These are phyloP conservation scores for Lasioglossum malachurum DNA, from an alignment of 2,888 invertebrate genomes.

Conservation along the genomic window DNA sequence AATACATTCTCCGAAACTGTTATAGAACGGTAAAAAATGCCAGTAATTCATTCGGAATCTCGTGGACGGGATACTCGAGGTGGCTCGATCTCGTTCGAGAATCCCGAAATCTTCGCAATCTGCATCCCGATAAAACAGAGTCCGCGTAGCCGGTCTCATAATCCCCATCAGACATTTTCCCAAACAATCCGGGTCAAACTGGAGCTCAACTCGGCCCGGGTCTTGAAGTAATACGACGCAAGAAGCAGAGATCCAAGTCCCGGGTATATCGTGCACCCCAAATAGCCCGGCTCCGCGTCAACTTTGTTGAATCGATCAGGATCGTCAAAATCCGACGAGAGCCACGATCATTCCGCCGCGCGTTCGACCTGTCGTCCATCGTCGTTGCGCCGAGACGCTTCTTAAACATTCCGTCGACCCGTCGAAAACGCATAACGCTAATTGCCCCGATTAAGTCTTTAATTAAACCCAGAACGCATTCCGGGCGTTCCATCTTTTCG, in stretches of 20 bases:
- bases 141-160: not conserved
- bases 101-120: constrained; percentile 13
- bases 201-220: not conserved
- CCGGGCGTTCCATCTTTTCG: constrained; percentile 51
- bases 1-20: not conserved
- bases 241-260: constrained; percentile 13
- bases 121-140: not conserved
- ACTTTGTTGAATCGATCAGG: not conserved
- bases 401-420: constrained; percentile 40
- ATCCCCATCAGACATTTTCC: constrained; percentile 5
- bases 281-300: not conserved
- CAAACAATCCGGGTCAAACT: not conserved
- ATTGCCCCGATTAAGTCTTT: constrained; percentile 59
- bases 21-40: not conserved
- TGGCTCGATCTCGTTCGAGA: not conserved
- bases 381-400: not conserved
- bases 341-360: not conserved
- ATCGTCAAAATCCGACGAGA: not conserved
- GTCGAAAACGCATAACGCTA: constrained; percentile 59
- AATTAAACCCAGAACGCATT: constrained; percentile 62
- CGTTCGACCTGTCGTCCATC: not conserved
- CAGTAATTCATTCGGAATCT: not conserved
- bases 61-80: not conserved
- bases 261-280: not conserved
- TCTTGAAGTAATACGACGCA: not conserved